A percentile compares a stretch with the other conserved stretches of the same genome.
These are phyloP conservation scores for Pachypeltis micranthus DNA, from an alignment of 1,140 invertebrate species.

Conservation along the genomic window DNA sequence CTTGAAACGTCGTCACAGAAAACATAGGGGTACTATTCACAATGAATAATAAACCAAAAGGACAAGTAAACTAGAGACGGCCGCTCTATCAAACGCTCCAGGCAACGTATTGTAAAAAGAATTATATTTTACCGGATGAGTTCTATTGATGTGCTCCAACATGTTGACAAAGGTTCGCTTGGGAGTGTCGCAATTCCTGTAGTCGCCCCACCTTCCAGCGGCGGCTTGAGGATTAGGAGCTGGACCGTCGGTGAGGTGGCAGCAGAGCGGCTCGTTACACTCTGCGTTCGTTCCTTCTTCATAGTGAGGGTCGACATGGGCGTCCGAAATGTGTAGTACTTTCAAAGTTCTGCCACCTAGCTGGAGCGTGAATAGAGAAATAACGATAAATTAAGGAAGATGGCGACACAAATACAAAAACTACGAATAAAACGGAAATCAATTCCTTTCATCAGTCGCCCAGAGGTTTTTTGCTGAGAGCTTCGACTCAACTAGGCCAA, in stretches of 20 bases:
- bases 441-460: background rate
- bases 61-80: no score
- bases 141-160: constrained; percentile 72
- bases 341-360: constrained; percentile 66
- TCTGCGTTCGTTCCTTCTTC: constrained; percentile 79
- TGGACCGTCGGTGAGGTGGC: constrained; percentile 63
- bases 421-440: background rate
- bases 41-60: no score
- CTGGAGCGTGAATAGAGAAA: constrained; percentile 27
- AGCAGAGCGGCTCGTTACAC: constrained; percentile 82
- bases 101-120: no score
- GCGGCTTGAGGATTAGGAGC: constrained; percentile 56
- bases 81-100: no score
- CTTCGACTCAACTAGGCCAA: no score
- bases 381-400: background rate
- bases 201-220: constrained; percentile 88
- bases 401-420: background rate
- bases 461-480: no score
- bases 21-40: no score
- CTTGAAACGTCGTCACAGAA: no score
- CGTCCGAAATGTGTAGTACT: constrained; percentile 85
- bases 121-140: constrained; percentile 51
- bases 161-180: constrained; percentile 84
- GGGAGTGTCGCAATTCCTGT: constrained; percentile 82
- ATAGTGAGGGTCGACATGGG: constrained; percentile 86